Conservation (phyloP, 2,797 vertebrate genomes). For the Calcarius lapponicus region DNA sequence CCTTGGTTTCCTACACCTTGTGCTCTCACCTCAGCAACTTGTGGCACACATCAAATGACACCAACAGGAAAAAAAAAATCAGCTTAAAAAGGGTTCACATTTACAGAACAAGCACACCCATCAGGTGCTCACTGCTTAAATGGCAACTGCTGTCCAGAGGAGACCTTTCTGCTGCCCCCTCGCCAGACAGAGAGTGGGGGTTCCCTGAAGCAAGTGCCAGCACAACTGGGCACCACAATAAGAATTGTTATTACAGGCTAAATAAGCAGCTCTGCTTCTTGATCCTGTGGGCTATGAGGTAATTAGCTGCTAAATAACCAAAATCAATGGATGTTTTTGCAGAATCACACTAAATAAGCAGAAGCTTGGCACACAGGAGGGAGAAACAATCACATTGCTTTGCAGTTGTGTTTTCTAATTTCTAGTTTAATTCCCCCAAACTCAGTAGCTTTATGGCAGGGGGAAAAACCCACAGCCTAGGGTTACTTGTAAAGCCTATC, state of each 20-base stretch:
- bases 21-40: background rate
- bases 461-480: background rate
- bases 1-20: background rate
- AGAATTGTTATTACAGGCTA: background rate
- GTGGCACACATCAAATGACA: background rate
- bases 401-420: background rate
- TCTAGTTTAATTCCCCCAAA: constrained; percentile 3
- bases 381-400: constrained; percentile 5
- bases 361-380: background rate
- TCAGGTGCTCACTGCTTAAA: background rate
- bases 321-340: constrained; percentile 45
- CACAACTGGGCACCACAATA: background rate
- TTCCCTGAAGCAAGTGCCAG: constrained; percentile 14
- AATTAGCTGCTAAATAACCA: constrained; percentile 46
- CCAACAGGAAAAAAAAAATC: background rate
- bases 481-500: background rate
- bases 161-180: background rate
- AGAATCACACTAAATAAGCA: constrained; percentile 24
- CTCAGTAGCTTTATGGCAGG: background rate
- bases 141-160: background rate
- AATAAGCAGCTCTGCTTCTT: constrained; percentile 26
- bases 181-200: background rate
- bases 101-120: background rate
- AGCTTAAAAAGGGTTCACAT: background rate
- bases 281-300: constrained; percentile 13